phyloP scores from a whole-genome alignment of 2,888 invertebrate species.

The Clepsis dumicolana region DNA sequence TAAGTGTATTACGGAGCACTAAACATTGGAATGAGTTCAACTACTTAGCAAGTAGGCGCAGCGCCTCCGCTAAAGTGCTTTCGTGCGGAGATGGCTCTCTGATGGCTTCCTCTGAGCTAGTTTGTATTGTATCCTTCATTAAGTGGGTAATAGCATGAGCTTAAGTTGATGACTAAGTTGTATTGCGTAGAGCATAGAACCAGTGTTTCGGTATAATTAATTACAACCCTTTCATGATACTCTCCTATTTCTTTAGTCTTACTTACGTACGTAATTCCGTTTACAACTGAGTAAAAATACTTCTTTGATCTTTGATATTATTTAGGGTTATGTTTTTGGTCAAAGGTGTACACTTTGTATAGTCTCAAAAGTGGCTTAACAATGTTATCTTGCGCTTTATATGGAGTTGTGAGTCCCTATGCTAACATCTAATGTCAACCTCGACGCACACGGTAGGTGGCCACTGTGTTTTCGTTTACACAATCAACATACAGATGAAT shows the following conservation, averaged over 20 bases:
- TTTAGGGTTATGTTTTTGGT: background rate
- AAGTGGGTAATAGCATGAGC: constrained; percentile 65
- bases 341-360: constrained; percentile 15
- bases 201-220: constrained; percentile 54
- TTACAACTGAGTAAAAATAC: background rate
- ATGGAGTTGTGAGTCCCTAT: constrained; percentile 45
- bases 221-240: constrained; percentile 46
- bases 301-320: background rate
- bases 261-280: background rate
- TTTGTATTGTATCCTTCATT: constrained; percentile 73
- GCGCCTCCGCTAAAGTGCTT: constrained; percentile 69
- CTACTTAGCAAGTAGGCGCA: constrained; percentile 68
- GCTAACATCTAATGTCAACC: constrained; percentile 60
- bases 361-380: constrained; percentile 28
- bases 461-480: constrained; percentile 48
- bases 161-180: constrained; percentile 61
- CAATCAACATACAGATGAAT: constrained; percentile 29
- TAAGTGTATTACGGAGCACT: constrained; percentile 71
- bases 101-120: constrained; percentile 71
- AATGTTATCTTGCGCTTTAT: constrained; percentile 39
- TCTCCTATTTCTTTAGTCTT: background rate
- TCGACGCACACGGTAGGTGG: constrained; percentile 52
- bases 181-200: constrained; percentile 43
- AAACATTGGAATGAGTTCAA: constrained; percentile 69
- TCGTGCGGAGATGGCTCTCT: constrained; percentile 63